phyloP scores from a whole-genome alignment of 2,797 vertebrate species.

The Ctenochaetus hawaiiensis region DNA sequence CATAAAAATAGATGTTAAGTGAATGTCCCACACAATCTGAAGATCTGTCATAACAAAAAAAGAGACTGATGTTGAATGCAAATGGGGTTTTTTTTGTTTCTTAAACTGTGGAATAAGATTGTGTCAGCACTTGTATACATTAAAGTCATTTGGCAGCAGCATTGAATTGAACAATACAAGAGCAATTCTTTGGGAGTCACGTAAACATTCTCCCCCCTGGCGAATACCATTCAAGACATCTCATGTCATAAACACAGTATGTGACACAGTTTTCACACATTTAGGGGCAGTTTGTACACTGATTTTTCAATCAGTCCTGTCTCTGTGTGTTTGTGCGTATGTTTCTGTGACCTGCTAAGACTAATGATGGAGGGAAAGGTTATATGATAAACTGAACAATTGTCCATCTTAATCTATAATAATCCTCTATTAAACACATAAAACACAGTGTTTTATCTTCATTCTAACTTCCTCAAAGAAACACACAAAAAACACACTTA shows the following conservation, averaged over 20 bases:
- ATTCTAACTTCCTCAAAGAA: constrained; percentile 22
- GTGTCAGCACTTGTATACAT: not conserved
- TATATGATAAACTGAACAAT: constrained; percentile 70
- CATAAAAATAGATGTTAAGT: constrained; percentile 16
- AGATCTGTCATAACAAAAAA: constrained; percentile 15
- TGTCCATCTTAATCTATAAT: constrained; percentile 73
- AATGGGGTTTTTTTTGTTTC: constrained; percentile 1
- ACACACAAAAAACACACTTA: constrained; percentile 15
- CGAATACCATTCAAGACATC: not conserved
- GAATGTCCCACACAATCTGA: constrained; percentile 8
- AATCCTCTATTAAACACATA: constrained; percentile 74
- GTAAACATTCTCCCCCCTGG: not conserved
- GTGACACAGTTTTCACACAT: not conserved
- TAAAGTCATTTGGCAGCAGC: not conserved
- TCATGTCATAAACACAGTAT: not conserved
- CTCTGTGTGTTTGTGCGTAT: constrained; percentile 5
- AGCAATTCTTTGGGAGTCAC: not conserved
- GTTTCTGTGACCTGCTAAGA: constrained; percentile 20
- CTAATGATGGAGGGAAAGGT: constrained; percentile 65
- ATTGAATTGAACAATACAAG: not conserved
- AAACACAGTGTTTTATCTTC: constrained; percentile 69
- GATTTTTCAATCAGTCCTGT: constrained; percentile 8
- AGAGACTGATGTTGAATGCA: not conserved
- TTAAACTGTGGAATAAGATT: not conserved
- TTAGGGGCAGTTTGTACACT: constrained; percentile 1